Evolutionary conservation across 2,888 invertebrate genomes (phyloP).

Genomic region (Diogma glabrata): DNA sequence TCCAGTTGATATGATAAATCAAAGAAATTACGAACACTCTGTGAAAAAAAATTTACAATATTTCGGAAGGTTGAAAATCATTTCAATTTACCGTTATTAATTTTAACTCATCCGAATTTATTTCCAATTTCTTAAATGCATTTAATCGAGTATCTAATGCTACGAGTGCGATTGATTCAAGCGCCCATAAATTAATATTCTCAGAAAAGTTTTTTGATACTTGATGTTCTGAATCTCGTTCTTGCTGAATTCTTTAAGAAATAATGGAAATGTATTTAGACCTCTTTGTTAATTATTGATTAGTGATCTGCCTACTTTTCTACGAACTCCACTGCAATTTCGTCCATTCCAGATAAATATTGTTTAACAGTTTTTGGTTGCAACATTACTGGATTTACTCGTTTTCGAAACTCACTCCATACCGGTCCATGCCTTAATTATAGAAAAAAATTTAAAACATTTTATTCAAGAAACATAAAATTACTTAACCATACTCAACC

Average conservation of each 20-base stretch:
- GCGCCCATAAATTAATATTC: conserved; percentile 44
- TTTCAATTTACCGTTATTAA: neutral
- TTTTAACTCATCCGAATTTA: conserved; percentile 5
- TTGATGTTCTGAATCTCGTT: conserved; percentile 28
- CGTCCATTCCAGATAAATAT: conserved; percentile 40
- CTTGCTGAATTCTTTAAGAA: conserved; percentile 30
- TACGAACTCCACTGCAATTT: conserved; percentile 37
- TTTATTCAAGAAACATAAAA: neutral
- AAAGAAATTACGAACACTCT: conserved; percentile 14
- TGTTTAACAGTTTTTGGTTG: conserved; percentile 46
- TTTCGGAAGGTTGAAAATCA: too few relatives aligned
- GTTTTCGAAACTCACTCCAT: conserved; percentile 54
- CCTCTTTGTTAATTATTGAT: too few relatives aligned
- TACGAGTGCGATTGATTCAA: conserved; percentile 41
- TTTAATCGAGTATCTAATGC: conserved; percentile 34
- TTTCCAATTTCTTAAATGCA: conserved; percentile 20
- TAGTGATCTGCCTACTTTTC: conserved; percentile 28
- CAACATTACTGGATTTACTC: conserved; percentile 54
- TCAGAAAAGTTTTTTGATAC: conserved; percentile 37
- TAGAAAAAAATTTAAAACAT: neutral
- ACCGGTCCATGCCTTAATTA: conserved; percentile 44
- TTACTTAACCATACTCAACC: neutral
- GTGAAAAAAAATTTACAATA: too few relatives aligned
- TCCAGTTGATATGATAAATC: conserved; percentile 22
- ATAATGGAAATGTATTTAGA: neutral